Conservation (phyloP, 2,113 vertebrate species). For the Amblyornis subalaris region DNA sequence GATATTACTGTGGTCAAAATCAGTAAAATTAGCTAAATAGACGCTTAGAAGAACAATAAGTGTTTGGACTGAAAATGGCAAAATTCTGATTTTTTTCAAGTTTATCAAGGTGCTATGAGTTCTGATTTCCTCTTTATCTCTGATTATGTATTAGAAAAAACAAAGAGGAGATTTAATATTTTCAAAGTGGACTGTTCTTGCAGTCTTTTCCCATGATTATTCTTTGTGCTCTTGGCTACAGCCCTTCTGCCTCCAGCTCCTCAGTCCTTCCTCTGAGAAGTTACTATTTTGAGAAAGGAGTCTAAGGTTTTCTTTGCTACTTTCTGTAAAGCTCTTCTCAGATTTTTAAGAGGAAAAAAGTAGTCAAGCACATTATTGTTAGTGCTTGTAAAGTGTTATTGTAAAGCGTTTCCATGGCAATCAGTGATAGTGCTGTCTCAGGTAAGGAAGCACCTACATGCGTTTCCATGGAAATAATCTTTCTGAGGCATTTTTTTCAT, state of each 20-base stretch:
- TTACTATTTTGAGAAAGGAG: not conserved
- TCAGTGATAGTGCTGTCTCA: not conserved
- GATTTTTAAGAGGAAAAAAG: not conserved
- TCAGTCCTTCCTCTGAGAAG: not conserved
- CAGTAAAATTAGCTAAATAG: not conserved
- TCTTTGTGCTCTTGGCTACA: not conserved
- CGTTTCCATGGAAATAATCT: conserved; percentile 56
- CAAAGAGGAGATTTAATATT: not conserved
- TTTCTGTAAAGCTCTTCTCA: not conserved
- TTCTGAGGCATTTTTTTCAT: not conserved
- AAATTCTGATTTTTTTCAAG: not conserved
- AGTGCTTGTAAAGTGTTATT: not conserved
- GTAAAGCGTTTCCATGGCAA: not conserved
- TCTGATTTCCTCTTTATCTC: not conserved
- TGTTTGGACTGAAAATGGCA: not conserved
- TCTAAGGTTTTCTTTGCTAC: not conserved
- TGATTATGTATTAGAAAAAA: not conserved
- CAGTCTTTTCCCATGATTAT: not conserved
- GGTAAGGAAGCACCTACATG: conserved; percentile 1
- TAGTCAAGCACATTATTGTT: not conserved
- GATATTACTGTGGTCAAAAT: not conserved
- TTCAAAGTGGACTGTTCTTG: not conserved
- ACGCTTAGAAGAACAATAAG: not conserved
- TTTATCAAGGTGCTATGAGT: not conserved
- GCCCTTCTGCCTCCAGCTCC: not conserved